These are phyloP conservation scores for Glaucopsyche alexis DNA, from an alignment of 2,888 invertebrate species.

Conservation along the genomic window DNA sequence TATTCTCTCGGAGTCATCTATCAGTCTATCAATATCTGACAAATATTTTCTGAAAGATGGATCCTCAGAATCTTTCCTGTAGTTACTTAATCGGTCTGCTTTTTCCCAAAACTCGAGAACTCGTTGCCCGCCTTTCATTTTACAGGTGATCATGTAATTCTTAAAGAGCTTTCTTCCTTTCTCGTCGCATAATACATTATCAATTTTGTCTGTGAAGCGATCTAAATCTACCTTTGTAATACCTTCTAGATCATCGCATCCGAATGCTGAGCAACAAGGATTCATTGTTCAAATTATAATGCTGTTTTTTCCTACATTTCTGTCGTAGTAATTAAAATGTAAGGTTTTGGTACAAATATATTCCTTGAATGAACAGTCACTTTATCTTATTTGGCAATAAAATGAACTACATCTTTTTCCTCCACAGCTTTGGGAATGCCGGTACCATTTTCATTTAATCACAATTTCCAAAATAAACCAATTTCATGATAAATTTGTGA, in stretches of 20 bases:
- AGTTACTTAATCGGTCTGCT: conserved; percentile 58
- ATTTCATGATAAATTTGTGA: neutral
- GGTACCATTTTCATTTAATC: neutral
- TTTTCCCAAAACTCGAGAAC: conserved; percentile 69
- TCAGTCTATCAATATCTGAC: conserved; percentile 56
- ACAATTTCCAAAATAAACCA: neutral
- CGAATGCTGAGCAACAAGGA: conserved; percentile 72
- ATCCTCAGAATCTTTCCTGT: conserved; percentile 58
- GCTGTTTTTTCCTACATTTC: neutral
- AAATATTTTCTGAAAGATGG: conserved; percentile 55
- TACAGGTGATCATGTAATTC: conserved; percentile 69
- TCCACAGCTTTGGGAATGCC: neutral
- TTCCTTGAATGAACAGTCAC: neutral
- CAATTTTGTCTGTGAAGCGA: conserved; percentile 73
- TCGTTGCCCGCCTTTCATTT: conserved; percentile 62
- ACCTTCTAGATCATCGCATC: conserved; percentile 67
- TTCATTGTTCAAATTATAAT: conserved; percentile 53
- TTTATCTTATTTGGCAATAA: neutral
- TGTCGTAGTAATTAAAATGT: neutral
- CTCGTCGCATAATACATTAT: conserved; percentile 72
- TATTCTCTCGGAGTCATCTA: conserved; percentile 65
- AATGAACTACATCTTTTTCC: neutral
- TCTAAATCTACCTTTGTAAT: conserved; percentile 73
- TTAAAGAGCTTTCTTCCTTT: conserved; percentile 69
- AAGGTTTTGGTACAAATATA: neutral